phyloP scores from a whole-genome alignment of 2,113 vertebrate species.

The Dermatemys mawii region DNA sequence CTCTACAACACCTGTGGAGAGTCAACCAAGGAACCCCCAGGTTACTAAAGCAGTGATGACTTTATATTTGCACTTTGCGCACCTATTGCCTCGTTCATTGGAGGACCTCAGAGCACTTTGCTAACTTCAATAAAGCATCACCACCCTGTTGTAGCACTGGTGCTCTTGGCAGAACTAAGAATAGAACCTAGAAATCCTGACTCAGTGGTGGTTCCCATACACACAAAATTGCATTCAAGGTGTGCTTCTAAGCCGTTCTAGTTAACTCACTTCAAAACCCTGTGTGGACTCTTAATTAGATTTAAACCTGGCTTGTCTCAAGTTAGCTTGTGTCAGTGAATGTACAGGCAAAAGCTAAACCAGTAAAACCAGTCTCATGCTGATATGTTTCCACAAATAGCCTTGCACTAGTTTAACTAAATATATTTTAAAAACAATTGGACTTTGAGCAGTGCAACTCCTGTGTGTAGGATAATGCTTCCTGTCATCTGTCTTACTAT shows the following conservation, averaged over 20 bases:
- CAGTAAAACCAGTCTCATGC: background rate
- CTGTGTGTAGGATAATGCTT: background rate
- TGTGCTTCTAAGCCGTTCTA: background rate
- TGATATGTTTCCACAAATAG: background rate
- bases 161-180: background rate
- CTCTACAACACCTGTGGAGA: background rate
- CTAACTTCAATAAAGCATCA: background rate
- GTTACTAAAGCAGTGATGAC: background rate
- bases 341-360: background rate
- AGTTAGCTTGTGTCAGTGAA: background rate
- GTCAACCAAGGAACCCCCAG: background rate
- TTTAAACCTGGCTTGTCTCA: background rate
- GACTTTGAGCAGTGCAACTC: background rate
- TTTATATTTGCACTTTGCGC: background rate
- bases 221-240: background rate
- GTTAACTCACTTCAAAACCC: background rate
- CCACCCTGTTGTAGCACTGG: background rate
- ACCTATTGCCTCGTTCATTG: background rate
- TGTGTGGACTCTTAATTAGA: background rate
- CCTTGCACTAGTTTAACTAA: background rate
- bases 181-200: background rate
- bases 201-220: background rate
- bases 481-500: background rate
- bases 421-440: background rate
- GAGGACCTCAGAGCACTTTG: background rate